Evolutionary conservation across 2,797 vertebrate species (phyloP).

Genomic region (Perodicticus potto): DNA sequence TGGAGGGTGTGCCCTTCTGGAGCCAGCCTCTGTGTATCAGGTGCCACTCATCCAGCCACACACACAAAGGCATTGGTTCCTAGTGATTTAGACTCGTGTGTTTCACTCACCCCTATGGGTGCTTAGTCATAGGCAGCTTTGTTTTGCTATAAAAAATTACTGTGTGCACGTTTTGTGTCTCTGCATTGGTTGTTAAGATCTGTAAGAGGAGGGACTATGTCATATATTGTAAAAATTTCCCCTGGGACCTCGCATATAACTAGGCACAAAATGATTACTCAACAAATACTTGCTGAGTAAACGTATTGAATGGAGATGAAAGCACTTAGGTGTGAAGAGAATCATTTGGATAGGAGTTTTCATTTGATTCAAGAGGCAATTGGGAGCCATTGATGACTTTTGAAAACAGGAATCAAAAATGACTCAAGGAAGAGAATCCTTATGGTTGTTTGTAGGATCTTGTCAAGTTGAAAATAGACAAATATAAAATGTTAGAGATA

Average conservation of each 20-base stretch:
- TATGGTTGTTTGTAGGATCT: slow-evolving; percentile 3
- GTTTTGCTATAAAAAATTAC: slow-evolving; percentile 45
- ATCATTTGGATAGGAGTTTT: slow-evolving; percentile 61
- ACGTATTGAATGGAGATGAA: slow-evolving; percentile 35
- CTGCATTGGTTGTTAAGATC: slow-evolving; percentile 37
- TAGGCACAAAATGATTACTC: slow-evolving; percentile 47
- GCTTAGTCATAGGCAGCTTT: neutral
- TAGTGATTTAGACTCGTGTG: neutral
- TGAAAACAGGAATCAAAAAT: slow-evolving; percentile 63
- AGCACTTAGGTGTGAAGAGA: slow-evolving; percentile 61
- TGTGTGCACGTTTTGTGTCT: slow-evolving; percentile 45
- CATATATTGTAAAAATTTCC: slow-evolving; percentile 47
- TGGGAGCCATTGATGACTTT: slow-evolving; percentile 64
- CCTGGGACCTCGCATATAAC: neutral
- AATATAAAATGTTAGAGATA: neutral
- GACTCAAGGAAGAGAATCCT: slow-evolving; percentile 52
- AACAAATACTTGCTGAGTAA: slow-evolving; percentile 60
- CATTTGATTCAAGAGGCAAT: slow-evolving; percentile 75
- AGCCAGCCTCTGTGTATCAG: neutral
- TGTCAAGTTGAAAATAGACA: slow-evolving; percentile 54
- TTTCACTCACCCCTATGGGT: neutral
- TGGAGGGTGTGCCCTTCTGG: neutral
- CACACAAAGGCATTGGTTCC: neutral
- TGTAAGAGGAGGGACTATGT: slow-evolving; percentile 1
- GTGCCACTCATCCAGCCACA: neutral